These are phyloP conservation scores for Synergus laeviventris DNA, from an alignment of 2,888 invertebrate species.

Conservation along the genomic window DNA sequence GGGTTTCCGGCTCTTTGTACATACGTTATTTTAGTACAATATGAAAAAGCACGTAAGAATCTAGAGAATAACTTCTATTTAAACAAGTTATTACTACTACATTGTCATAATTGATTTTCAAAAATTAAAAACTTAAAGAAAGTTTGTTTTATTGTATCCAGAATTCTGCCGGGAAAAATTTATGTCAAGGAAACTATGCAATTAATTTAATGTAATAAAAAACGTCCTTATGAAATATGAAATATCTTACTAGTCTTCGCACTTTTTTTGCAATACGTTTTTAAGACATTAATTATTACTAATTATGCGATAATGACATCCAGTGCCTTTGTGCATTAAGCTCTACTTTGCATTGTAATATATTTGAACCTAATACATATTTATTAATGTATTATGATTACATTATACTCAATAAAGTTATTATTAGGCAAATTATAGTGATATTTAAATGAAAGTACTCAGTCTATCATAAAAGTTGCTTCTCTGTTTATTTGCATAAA, in stretches of 20 bases:
- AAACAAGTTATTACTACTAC: conserved; percentile 3
- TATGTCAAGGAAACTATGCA: background rate
- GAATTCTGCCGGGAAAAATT: background rate
- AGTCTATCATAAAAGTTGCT: conserved; percentile 17
- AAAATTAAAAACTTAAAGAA: background rate
- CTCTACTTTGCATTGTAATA: conserved; percentile 22
- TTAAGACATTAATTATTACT: conserved; percentile 15
- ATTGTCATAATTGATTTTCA: conserved; percentile 7
- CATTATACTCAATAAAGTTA: conserved; percentile 34
- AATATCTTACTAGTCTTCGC: conserved; percentile 30
- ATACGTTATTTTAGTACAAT: conserved; percentile 23
- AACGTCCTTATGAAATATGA: background rate
- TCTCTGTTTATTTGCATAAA: conserved; percentile 16
- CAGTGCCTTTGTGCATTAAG: conserved; percentile 29
- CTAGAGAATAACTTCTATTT: conserved; percentile 8
- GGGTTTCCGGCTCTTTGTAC: conserved; percentile 17
- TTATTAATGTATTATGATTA: conserved; percentile 35
- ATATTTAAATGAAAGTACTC: conserved; percentile 3
- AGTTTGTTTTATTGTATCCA: background rate
- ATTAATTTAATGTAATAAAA: conserved; percentile 2
- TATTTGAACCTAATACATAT: conserved; percentile 29
- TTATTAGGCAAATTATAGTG: conserved; percentile 24
- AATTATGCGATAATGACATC: conserved; percentile 30
- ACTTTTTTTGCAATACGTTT: conserved; percentile 14
- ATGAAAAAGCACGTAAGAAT: conserved; percentile 23